Percentiles rank a stretch among this genome's conserved stretches.
Conservation (phyloP, 2,797 vertebrate genomes). For the Schizopygopsis malacanthus region DNA sequence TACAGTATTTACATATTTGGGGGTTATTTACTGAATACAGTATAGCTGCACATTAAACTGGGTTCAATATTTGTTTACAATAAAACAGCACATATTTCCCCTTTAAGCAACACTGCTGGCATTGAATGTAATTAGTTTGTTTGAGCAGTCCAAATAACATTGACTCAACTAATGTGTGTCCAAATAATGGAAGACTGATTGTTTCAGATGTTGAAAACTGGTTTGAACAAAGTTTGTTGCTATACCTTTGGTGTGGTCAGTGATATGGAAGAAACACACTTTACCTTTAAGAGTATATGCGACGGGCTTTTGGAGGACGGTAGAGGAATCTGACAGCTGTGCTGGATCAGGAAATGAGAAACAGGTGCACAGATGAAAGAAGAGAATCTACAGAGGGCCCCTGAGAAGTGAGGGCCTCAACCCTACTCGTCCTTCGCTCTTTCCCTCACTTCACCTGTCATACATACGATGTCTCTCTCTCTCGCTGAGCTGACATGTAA, state of each 20-base stretch:
- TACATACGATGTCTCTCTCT: conserved; percentile 45
- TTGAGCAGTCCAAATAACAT: not conserved
- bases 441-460: conserved; percentile 54
- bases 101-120: not conserved
- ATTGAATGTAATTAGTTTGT: not conserved
- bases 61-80: not conserved
- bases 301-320: conserved; percentile 11
- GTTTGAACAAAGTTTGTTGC: not conserved
- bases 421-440: conserved; percentile 5
- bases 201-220: not conserved
- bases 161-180: conserved; percentile 3
- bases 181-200: not conserved
- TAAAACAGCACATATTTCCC: not conserved
- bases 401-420: conserved; percentile 51
- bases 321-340: conserved; percentile 60
- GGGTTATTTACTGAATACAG: not conserved
- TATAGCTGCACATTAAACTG: not conserved
- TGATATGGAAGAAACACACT: not conserved
- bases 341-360: conserved; percentile 63
- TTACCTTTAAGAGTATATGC: conserved; percentile 16
- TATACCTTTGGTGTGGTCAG: not conserved
- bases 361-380: conserved; percentile 68
- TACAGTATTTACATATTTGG: not conserved
- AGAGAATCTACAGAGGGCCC: conserved; percentile 58
- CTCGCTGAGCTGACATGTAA: conserved; percentile 54